Conservation (phyloP, 2,888 invertebrate genomes). For the Melanophora roralis region DNA sequence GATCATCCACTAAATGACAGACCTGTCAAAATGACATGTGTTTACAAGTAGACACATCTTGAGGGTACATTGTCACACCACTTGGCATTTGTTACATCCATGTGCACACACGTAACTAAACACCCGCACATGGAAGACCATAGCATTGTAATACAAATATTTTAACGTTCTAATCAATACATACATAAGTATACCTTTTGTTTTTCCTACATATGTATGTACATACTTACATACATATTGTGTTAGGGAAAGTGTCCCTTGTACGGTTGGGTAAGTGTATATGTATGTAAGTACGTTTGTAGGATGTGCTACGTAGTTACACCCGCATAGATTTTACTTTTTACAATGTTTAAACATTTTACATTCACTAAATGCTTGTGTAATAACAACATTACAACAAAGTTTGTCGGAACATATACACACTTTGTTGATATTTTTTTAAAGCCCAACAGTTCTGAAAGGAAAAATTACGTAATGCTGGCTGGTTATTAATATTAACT, state of each 20-base stretch:
- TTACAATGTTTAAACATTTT: constrained; percentile 25
- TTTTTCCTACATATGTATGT: neutral
- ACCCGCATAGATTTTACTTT: constrained; percentile 55
- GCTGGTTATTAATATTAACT: too few relatives aligned
- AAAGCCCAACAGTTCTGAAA: neutral
- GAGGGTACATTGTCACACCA: constrained; percentile 59
- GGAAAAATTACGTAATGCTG: too few relatives aligned
- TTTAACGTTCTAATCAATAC: neutral
- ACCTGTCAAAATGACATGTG: constrained; percentile 59
- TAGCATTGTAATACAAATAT: constrained; percentile 6
- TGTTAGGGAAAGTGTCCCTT: neutral
- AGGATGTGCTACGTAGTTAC: constrained; percentile 45
- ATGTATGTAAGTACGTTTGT: neutral
- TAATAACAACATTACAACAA: neutral
- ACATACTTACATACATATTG: neutral
- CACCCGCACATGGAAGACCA: neutral
- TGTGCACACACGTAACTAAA: neutral
- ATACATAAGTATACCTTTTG: neutral
- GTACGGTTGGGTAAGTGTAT: neutral
- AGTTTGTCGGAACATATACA: neutral
- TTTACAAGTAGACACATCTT: constrained; percentile 60
- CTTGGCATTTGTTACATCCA: constrained; percentile 54
- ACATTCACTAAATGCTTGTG: constrained; percentile 44
- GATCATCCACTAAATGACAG: constrained; percentile 57
- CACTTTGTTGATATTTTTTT: too few relatives aligned